Conservation (phyloP, 2,113 vertebrate genomes). For the Tauraco erythrolophus region DNA sequence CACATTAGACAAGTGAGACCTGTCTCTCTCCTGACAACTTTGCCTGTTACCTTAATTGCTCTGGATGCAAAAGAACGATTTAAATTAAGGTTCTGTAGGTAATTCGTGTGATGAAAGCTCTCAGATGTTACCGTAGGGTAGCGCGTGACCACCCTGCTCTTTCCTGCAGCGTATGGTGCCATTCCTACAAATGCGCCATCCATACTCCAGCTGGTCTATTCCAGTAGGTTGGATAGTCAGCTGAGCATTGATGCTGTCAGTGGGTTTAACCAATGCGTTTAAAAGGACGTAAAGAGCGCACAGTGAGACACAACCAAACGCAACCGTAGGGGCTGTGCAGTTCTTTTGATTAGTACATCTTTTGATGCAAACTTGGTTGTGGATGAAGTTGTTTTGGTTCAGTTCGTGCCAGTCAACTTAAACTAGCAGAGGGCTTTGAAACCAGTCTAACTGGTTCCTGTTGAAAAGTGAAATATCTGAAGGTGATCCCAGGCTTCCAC, state of each 20-base stretch:
- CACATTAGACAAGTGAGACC: not conserved
- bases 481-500: not conserved
- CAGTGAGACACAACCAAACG: fast-evolving
- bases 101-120: not conserved
- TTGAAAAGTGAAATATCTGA: not conserved
- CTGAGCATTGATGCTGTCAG: not conserved
- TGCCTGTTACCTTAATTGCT: fast-evolving
- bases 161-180: not conserved
- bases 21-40: not conserved
- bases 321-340: not conserved
- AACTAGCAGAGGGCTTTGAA: not conserved
- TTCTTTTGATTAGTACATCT: fast-evolving
- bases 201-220: not conserved
- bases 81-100: not conserved
- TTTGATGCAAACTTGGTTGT: not conserved
- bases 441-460: not conserved
- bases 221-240: too few relatives aligned
- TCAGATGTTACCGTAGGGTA: not conserved
- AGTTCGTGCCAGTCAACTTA: not conserved
- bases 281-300: not conserved
- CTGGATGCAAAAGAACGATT: not conserved
- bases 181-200: not conserved
- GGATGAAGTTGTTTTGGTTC: not conserved
- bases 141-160: not conserved
- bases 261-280: not conserved